Conservation (phyloP, 2,888 invertebrate species). For the Lordiphosa andalusiaca region DNA sequence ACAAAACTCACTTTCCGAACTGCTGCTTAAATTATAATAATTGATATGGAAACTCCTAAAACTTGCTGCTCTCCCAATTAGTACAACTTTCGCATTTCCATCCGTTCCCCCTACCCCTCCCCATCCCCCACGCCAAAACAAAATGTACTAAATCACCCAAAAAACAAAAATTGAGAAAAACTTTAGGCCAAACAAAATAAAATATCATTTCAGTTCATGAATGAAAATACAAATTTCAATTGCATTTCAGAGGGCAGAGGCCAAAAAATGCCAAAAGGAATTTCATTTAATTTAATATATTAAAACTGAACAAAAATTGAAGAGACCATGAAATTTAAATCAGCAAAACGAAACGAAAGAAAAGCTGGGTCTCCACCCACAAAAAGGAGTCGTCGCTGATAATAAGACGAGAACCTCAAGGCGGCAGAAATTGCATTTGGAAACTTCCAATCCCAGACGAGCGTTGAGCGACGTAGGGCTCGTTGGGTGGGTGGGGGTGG, state of each 20-base stretch:
- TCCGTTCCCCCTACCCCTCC: too few species aligned
- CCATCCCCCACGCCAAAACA: too few species aligned
- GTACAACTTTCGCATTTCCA: too few species aligned
- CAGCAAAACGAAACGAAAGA: constrained; percentile 31
- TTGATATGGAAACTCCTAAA: too few species aligned
- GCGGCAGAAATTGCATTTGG: constrained; percentile 75
- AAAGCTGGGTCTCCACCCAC: constrained; percentile 30
- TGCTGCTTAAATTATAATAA: too few species aligned
- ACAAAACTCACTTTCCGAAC: too few species aligned
- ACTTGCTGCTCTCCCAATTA: too few species aligned
- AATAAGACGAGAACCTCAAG: constrained; percentile 67
- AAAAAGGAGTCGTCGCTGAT: constrained; percentile 45
- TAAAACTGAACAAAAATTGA: constrained; percentile 59
- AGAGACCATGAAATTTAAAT: constrained; percentile 73
- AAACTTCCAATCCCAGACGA: constrained; percentile 78
- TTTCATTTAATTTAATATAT: constrained; percentile 66
- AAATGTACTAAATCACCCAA: too few species aligned
- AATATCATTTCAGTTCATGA: too few species aligned
- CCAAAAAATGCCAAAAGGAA: constrained; percentile 47
- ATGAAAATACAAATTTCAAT: neutral
- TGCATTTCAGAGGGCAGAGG: neutral
- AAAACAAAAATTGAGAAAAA: too few species aligned
- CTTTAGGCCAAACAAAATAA: too few species aligned
- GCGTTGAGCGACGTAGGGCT: constrained; percentile 24
- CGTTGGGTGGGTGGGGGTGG: constrained; percentile 17